phyloP scores from a whole-genome alignment of 2,113 vertebrate genomes.

The Bambusicola thoracicus region DNA sequence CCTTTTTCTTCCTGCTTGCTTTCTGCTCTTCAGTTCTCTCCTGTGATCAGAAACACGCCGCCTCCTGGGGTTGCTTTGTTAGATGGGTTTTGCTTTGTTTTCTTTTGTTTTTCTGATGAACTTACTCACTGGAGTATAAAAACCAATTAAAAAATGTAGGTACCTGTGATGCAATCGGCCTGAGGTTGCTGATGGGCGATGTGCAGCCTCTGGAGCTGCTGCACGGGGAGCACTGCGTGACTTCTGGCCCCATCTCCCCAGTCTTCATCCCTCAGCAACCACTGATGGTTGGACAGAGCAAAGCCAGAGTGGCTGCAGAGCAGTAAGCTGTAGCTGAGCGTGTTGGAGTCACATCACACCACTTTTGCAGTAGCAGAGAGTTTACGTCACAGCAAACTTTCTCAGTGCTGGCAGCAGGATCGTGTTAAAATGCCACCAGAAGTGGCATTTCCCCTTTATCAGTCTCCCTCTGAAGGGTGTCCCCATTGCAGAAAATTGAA shows the following conservation, averaged over 20 bases:
- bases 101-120: not conserved
- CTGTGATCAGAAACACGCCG: not conserved
- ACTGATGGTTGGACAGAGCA: fast-evolving
- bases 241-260: not conserved
- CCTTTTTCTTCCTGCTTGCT: not conserved
- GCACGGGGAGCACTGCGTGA: not conserved
- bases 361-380: fast-evolving
- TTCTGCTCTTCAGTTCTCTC: not conserved
- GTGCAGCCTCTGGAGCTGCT: not conserved
- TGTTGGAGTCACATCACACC: fast-evolving
- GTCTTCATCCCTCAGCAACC: not conserved
- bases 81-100: not conserved
- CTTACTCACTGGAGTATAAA: not conserved
- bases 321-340: fast-evolving
- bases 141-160: not conserved
- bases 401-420: not conserved
- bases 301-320: fast-evolving
- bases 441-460: not conserved
- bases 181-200: not conserved
- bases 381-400: fast-evolving
- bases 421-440: not conserved
- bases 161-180: not conserved
- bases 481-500: not conserved
- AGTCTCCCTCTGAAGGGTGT: not conserved
- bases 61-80: not conserved